Evolutionary conservation across 2,888 invertebrate species (phyloP), one percentile per base, ranked within the genome.

Genomic region (Hyposoter dolosus): DNA sequence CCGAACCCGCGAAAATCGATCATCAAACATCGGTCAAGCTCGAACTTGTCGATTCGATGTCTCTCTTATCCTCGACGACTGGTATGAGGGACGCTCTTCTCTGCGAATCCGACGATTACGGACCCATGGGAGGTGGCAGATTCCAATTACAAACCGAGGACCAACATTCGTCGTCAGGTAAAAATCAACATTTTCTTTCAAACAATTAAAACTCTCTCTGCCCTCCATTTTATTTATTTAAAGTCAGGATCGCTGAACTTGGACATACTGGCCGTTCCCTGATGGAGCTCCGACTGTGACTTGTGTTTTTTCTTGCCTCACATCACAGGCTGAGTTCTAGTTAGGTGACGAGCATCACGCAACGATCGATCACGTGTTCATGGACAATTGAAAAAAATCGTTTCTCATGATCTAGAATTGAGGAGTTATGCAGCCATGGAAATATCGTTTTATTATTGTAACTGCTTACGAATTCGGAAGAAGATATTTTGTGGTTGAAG

Each of bases 291-390:
- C 95, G 95, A 94, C 96, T 97, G 97, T 97, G 97, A 97, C 96
- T 95, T 96, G 97, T 98, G 97, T 96, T 93, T 94, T 94, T 90
- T 94, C 94, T 90, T 89, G 89, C 90, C 90, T 96, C 97, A 97
- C 98, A 98, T 98, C 98, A 98, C 98, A 98, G 98, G 97, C 98
- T 97, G 97, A 98, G 98, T 98, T 98, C 98, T 97, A 97, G 97
- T 97, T 97, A 95, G 95, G 96, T 93, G 90, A 90, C 91, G 91
- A 91, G 90, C 78, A 66, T 69, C 45, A 91, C 89, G 85, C 93
- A 91, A 88, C 93, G 84, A 89, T 78, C 53, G 28, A 40, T 35
- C 47, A 23, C 7, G n/a, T 32, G 10, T 17, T 53, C 4, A 17
- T 66, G 32, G 32, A 28, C n/a, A 56, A 43, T n/a, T 65, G 12